phyloP scores from a whole-genome alignment of 1,140 invertebrate species.

The Drosophila varians region DNA sequence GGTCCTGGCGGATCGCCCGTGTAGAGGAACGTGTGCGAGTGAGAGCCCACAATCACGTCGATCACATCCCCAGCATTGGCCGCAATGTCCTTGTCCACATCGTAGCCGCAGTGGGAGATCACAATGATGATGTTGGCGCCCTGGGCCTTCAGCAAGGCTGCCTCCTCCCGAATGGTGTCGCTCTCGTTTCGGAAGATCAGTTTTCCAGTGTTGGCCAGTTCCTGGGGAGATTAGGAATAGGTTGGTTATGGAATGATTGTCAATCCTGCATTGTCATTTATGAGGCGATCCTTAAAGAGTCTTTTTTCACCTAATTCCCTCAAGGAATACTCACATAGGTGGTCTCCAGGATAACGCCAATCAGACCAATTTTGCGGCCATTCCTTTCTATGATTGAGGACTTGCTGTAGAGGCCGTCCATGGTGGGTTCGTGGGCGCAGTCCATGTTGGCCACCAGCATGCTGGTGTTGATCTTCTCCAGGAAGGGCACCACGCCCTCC shows the following conservation, averaged over 20 bases:
- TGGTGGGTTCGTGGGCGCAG: conserved; percentile 87
- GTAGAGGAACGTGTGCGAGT: conserved; percentile 92
- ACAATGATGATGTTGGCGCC: conserved; percentile 91
- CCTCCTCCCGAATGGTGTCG: conserved; percentile 87
- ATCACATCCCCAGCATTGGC: conserved; percentile 86
- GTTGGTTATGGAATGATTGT: too few species aligned
- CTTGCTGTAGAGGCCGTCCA: conserved; percentile 86
- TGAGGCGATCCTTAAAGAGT: too few species aligned
- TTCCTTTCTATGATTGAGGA: conserved; percentile 86
- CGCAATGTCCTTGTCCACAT: conserved; percentile 89
- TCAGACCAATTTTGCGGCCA: conserved; percentile 90
- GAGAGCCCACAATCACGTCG: conserved; percentile 93
- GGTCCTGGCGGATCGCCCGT: conserved; percentile 85
- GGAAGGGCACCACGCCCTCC: conserved; percentile 89
- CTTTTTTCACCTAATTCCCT: too few species aligned
- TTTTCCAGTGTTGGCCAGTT: conserved; percentile 86
- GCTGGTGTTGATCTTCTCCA: conserved; percentile 87
- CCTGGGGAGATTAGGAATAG: conserved; percentile 75
- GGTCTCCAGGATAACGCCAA: conserved; percentile 90
- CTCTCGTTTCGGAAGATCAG: conserved; percentile 89
- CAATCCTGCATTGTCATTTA: too few species aligned
- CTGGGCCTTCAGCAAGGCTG: conserved; percentile 85
- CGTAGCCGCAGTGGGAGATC: conserved; percentile 90
- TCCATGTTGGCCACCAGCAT: conserved; percentile 92
- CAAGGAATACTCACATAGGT: conserved; percentile 86